Evolutionary conservation across 2,888 invertebrate species (phyloP), one percentile per base, ranked within the genome.

Genomic region (Drosophila subsilvestris): DNA sequence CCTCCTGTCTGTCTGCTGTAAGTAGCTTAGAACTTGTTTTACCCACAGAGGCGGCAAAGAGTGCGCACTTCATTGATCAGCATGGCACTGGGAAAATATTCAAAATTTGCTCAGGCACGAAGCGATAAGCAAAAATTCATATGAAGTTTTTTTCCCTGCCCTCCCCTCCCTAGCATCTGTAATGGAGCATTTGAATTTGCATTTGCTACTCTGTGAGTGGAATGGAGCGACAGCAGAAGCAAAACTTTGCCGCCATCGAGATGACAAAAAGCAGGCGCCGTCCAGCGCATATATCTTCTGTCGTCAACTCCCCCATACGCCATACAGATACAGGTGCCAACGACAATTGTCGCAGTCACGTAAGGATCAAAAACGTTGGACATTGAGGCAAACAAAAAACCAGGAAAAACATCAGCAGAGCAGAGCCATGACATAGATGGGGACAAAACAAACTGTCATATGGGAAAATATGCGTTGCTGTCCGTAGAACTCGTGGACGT

Each of bases 181-280:
- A 78, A 81, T 79, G 63, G 85, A 78, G 78, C 83, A 79, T 87
- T 86, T 81, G 78, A 86, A 85, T 79, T 79, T 84, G 79, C 71
- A 83, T 66, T 66, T 66, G 67, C 79, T 81, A 74, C 70, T 37
- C 54, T 18, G 20, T 14, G 6, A 12, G 37, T 5, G 37, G 27
- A 14, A 14, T 27, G 27, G 9, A 27, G 12, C 32, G 47, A n/a
- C 43, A 53, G 50, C 48, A 32, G 27, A 42, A 54, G 53, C 18
- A 55, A 72, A 73, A 72, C 51, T 74, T 74, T 73, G 57, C 63
- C 71, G 73, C 75, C 70, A 22, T 27, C 47, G 60, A 37, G 45
- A 72, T 22, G 56, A 50, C 43, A 51, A 72, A 72, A 72, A 48
- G 43, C 25, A 20, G 43, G 7, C 48, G 37, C 18, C 32, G 45